These are phyloP conservation scores for Callopanchax toddi DNA, from an alignment of 2,113 vertebrate genomes.

Conservation along the genomic window DNA sequence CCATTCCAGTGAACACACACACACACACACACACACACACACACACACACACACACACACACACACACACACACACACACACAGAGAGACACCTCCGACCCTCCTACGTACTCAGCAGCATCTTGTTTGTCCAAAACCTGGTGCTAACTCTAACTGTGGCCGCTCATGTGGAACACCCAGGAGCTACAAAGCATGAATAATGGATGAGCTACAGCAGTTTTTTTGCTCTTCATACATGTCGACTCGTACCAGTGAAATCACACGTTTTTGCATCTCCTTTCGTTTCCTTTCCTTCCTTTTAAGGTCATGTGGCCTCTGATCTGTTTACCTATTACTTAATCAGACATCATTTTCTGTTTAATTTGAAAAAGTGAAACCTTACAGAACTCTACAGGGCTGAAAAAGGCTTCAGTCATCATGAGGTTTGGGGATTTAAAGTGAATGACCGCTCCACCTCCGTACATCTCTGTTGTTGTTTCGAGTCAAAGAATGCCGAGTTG, in stretches of 20 bases:
- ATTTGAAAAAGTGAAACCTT: too few relatives aligned
- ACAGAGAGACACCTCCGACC: constrained; percentile 13
- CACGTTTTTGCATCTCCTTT: constrained; percentile 2
- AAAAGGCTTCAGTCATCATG: too few relatives aligned
- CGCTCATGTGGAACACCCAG: constrained; percentile 73
- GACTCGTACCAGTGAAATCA: constrained; percentile 18
- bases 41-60: neutral
- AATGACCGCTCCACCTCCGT: too few relatives aligned
- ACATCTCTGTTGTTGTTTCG: too few relatives aligned
- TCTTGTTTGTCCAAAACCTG: constrained; percentile 64
- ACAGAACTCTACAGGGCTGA: too few relatives aligned
- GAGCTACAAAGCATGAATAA: constrained; percentile 76
- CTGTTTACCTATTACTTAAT: too few relatives aligned
- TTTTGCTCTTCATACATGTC: constrained; percentile 35
- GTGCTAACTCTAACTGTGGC: constrained; percentile 59
- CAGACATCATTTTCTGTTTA: too few relatives aligned
- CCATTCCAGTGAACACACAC: constrained; percentile 18
- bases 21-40: neutral
- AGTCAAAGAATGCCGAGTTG: too few relatives aligned
- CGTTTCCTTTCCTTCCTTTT: neutral
- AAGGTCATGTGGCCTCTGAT: too few relatives aligned
- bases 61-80: neutral
- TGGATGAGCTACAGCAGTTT: constrained; percentile 54
- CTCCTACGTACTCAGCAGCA: constrained; percentile 49
- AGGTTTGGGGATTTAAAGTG: too few relatives aligned